Conservation (phyloP, 2,888 invertebrate species). For the Pseudoips prasinana region DNA sequence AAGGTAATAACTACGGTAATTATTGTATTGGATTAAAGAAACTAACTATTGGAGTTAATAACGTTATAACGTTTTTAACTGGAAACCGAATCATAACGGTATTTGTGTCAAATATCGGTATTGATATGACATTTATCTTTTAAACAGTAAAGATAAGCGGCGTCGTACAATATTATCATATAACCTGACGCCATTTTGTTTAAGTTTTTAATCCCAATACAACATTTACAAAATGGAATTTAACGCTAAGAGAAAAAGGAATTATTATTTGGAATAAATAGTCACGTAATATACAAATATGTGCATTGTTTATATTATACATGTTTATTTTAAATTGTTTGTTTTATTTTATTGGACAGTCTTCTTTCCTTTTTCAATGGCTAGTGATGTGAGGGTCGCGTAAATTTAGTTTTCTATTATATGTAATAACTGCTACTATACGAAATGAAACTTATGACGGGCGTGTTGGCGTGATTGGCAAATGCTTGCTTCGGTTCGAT, state of each 20-base stretch:
- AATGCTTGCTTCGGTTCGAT: too few relatives aligned
- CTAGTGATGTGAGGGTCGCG: too few relatives aligned
- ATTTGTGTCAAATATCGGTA: not conserved
- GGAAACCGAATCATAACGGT: too few relatives aligned
- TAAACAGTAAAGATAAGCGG: too few relatives aligned
- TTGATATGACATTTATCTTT: not conserved
- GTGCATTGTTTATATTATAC: constrained; percentile 26
- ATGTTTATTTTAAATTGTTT: constrained; percentile 9
- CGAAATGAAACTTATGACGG: too few relatives aligned
- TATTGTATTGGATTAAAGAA: constrained; percentile 1
- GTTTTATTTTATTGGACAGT: constrained; percentile 1
- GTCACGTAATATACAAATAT: constrained; percentile 30
- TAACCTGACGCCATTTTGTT: not conserved
- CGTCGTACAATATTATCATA: not conserved
- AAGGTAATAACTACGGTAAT: not conserved
- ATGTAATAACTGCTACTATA: too few relatives aligned
- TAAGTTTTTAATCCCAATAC: constrained; percentile 5
- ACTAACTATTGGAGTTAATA: not conserved
- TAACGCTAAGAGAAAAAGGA: constrained; percentile 20
- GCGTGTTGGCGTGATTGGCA: too few relatives aligned
- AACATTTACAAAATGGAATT: constrained; percentile 20
- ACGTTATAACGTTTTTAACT: too few relatives aligned
- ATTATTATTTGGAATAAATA: constrained; percentile 28
- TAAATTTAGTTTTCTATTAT: too few relatives aligned
- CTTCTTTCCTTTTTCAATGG: not conserved